Evolutionary conservation across 1,140 invertebrate species (phyloP).

Genomic region (Neodiprion virginianus): DNA sequence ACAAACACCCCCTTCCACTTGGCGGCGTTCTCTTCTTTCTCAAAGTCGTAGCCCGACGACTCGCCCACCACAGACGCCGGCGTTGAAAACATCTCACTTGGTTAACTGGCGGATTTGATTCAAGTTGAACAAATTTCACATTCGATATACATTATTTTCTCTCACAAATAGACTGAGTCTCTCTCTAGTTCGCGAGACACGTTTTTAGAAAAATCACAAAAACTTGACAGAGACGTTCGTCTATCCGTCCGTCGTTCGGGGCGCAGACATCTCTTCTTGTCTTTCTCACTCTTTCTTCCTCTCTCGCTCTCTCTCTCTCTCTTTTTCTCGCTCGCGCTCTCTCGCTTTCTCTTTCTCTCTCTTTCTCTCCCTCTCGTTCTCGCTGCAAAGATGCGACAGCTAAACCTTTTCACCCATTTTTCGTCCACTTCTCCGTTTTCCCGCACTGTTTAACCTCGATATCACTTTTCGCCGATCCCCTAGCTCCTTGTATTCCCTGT

Average conservation of each 20-base stretch:
- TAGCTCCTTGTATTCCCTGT: conserved; percentile 30
- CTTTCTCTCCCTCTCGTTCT: neutral
- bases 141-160: too few species aligned
- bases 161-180: too few species aligned
- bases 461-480: conserved; percentile 28
- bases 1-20: conserved; percentile 92
- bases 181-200: too few species aligned
- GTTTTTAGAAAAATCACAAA: neutral
- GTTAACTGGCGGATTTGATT: neutral
- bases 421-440: conserved; percentile 9
- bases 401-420: conserved; percentile 30
- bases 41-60: conserved; percentile 83
- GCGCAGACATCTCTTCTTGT: conserved; percentile 32
- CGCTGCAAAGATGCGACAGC: conserved; percentile 24
- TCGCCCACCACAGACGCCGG: conserved; percentile 64
- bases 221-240: conserved; percentile 35
- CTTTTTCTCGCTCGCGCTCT: too few species aligned
- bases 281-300: too few species aligned
- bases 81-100: conserved; percentile 63
- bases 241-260: conserved; percentile 33
- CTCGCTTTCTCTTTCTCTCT: too few species aligned
- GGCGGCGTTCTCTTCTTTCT: conserved; percentile 83
- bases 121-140: neutral
- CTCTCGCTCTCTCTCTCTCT: too few species aligned
- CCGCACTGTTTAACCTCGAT: conserved; percentile 21